phyloP scores from a whole-genome alignment of 2,888 invertebrate species.

The Aporophyla nigra region DNA sequence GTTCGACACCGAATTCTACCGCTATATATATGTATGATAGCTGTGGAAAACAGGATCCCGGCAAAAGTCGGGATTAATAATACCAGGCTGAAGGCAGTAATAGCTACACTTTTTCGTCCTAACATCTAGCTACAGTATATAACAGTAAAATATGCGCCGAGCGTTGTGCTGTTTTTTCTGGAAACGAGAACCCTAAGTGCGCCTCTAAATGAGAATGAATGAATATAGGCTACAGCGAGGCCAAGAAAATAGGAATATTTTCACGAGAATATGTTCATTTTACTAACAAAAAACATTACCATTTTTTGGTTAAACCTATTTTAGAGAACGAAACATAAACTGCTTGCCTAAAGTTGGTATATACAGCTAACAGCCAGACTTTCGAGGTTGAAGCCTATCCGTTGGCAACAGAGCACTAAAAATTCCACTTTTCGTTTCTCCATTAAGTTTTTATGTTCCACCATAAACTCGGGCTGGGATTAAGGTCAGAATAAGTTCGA shows the following conservation, averaged over 20 bases:
- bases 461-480: constrained; percentile 58
- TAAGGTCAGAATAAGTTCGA: constrained; percentile 60
- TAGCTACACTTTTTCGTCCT: constrained; percentile 18
- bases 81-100: neutral
- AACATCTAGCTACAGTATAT: constrained; percentile 33
- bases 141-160: constrained; percentile 45
- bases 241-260: constrained; percentile 57
- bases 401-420: constrained; percentile 49
- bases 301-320: constrained; percentile 42
- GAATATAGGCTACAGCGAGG: constrained; percentile 54
- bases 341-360: constrained; percentile 35
- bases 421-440: constrained; percentile 55
- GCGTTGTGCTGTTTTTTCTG: constrained; percentile 41
- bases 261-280: constrained; percentile 48
- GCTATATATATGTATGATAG: neutral
- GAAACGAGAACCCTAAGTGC: constrained; percentile 45
- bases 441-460: constrained; percentile 62
- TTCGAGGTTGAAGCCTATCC: constrained; percentile 57
- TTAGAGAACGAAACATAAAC: constrained; percentile 33
- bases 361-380: constrained; percentile 38
- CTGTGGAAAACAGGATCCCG: neutral
- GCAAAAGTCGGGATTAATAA: constrained; percentile 20
- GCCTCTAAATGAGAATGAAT: constrained; percentile 59
- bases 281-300: constrained; percentile 37
- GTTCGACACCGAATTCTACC: neutral